Percentiles rank a stretch among this genome's conserved stretches.
These are phyloP conservation scores for Calliopsis andreniformis DNA, from an alignment of 1,140 invertebrate species.

Conservation along the genomic window DNA sequence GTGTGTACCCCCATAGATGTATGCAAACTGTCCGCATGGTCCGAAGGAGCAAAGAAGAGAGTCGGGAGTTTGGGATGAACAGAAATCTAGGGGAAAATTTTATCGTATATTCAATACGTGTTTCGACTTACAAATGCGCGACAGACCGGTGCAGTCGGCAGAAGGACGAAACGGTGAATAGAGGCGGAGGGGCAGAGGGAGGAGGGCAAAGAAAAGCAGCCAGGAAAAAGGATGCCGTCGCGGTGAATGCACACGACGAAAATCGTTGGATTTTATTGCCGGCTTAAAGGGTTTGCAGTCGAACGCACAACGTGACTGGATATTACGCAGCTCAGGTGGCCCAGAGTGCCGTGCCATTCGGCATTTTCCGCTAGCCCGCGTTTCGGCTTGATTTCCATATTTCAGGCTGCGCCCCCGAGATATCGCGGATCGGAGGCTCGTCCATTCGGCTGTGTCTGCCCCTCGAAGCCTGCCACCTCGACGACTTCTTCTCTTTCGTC, in stretches of 20 bases:
- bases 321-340: constrained; percentile 53
- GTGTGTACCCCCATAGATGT: constrained; percentile 38
- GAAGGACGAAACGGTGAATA: constrained; percentile 35
- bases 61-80: constrained; percentile 54
- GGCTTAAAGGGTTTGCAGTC: constrained; percentile 67
- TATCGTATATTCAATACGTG: constrained; percentile 79
- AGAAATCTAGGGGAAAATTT: constrained; percentile 79
- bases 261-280: constrained; percentile 72
- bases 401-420: background rate
- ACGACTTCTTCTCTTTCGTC: too few species aligned
- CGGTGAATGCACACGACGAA: constrained; percentile 46
- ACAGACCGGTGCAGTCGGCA: constrained; percentile 23
- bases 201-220: background rate
- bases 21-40: constrained; percentile 3
- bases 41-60: constrained; percentile 1
- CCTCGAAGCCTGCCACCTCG: too few species aligned
- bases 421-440: background rate
- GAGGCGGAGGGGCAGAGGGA: background rate
- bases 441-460: background rate
- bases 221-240: constrained; percentile 19
- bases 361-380: constrained; percentile 26
- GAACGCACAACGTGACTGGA: constrained; percentile 55
- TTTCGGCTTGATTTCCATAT: constrained; percentile 30
- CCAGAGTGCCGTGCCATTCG: background rate
- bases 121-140: constrained; percentile 73